Percentiles rank a stretch among this genome's conserved stretches.
Evolutionary conservation across 92 coral and sea anemone genomes (phyloP).

Genomic region (Scolanthus callimorphus): DNA sequence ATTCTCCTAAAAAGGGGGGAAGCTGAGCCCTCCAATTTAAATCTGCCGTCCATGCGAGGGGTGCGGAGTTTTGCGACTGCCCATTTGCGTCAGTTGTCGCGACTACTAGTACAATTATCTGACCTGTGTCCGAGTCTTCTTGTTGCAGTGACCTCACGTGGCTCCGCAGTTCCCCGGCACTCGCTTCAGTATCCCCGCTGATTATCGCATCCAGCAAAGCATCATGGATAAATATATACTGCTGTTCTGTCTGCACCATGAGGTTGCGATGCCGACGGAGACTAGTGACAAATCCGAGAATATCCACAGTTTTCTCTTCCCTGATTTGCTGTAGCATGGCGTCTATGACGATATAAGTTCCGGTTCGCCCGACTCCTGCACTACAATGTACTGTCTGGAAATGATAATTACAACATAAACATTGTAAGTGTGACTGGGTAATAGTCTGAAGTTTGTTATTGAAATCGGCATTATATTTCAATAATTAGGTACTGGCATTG

Average conservation of each 20-base stretch:
- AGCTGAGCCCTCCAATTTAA: no score
- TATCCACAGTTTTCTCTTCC: constrained; percentile 70
- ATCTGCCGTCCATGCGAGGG: no score
- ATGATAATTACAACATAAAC: no score
- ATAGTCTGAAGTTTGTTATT: no score
- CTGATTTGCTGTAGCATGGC: constrained; percentile 82
- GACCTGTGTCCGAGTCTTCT: constrained; percentile 52
- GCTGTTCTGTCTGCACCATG: constrained; percentile 94
- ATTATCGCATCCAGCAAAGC: constrained; percentile 79
- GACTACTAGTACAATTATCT: no score
- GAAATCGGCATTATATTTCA: no score
- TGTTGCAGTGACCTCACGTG: constrained; percentile 49
- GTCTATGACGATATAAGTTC: constrained; percentile 77
- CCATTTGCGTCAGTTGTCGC: no score
- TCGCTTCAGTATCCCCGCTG: constrained; percentile 80
- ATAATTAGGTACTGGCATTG: no score
- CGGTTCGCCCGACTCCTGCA: constrained; percentile 95
- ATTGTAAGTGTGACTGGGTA: no score
- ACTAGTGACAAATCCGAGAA: constrained; percentile 57
- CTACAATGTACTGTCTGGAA: constrained; percentile 88
- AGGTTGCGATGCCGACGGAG: constrained; percentile 77
- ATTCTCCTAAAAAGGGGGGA: no score
- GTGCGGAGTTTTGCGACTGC: no score
- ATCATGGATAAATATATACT: constrained; percentile 84
- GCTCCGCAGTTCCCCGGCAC: constrained; percentile 51